These are phyloP conservation scores for Sebastes kiyomatsui DNA, from an alignment of 2,797 vertebrate genomes.

Conservation along the genomic window DNA sequence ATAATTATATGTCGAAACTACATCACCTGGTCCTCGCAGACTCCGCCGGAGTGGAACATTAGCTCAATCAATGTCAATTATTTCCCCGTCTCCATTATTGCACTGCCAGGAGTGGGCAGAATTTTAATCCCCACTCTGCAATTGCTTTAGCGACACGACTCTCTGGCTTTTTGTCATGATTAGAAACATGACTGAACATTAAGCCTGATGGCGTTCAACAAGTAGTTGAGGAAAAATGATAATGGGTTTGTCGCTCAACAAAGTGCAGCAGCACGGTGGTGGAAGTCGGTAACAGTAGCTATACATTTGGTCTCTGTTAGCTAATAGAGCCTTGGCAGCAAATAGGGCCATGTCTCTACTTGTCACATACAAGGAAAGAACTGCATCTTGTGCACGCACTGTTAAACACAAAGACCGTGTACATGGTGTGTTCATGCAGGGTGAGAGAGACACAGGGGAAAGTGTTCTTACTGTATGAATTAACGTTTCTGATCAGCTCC, in stretches of 20 bases:
- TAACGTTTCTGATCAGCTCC: background rate
- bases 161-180: constrained; percentile 70
- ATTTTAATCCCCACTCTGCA: constrained; percentile 71
- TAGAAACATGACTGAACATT: constrained; percentile 75
- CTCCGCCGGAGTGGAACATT: constrained; percentile 75
- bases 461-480: background rate
- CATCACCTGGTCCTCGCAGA: constrained; percentile 70
- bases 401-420: background rate
- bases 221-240: constrained; percentile 58
- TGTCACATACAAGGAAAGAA: constrained; percentile 3
- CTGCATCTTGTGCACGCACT: background rate
- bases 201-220: constrained; percentile 63
- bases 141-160: constrained; percentile 68
- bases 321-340: background rate
- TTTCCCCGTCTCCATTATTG: constrained; percentile 78
- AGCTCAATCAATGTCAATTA: constrained; percentile 85
- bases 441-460: background rate
- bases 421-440: background rate
- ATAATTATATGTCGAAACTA: constrained; percentile 71
- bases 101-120: constrained; percentile 70
- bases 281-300: constrained; percentile 1
- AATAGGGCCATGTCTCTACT: constrained; percentile 16
- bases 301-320: constrained; percentile 22
- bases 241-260: constrained; percentile 48
- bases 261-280: constrained; percentile 20